Evolutionary conservation across 2,113 vertebrate genomes (phyloP).

Genomic region (Heteronetta atricapilla): DNA sequence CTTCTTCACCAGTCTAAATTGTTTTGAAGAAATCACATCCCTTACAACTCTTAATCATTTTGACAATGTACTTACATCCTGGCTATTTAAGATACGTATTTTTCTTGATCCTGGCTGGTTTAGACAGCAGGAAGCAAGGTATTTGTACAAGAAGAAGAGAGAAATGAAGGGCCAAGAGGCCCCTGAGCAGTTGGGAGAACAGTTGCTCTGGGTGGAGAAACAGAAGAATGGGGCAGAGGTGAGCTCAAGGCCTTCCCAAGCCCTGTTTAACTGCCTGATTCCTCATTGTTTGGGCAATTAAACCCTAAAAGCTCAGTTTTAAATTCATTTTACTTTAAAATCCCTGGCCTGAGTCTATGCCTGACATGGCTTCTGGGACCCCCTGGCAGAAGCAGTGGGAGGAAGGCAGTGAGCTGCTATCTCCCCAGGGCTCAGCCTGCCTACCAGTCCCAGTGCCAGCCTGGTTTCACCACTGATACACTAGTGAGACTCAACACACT

Average conservation of each 20-base stretch:
- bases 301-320: neutral
- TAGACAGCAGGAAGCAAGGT: conserved; percentile 47
- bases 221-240: neutral
- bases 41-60: conserved; percentile 15
- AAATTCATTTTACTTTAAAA: neutral
- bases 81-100: neutral
- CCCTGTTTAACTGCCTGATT: neutral
- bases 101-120: neutral
- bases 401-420: accelerated
- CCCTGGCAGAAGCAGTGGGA: neutral
- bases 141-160: conserved; percentile 50
- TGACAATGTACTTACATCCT: conserved; percentile 34
- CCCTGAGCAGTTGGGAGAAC: conserved; percentile 10
- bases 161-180: conserved; percentile 48
- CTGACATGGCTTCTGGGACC: neutral
- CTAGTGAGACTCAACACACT: accelerated
- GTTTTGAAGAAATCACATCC: conserved; percentile 22
- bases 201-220: neutral
- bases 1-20: neutral
- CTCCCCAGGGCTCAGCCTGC: neutral
- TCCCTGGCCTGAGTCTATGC: neutral
- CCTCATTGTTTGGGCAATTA: neutral
- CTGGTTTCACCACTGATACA: neutral
- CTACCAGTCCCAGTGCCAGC: neutral
- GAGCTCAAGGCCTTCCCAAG: neutral